These are phyloP conservation scores for Chrosomus eos DNA, from an alignment of 2,797 vertebrate species.

Conservation along the genomic window DNA sequence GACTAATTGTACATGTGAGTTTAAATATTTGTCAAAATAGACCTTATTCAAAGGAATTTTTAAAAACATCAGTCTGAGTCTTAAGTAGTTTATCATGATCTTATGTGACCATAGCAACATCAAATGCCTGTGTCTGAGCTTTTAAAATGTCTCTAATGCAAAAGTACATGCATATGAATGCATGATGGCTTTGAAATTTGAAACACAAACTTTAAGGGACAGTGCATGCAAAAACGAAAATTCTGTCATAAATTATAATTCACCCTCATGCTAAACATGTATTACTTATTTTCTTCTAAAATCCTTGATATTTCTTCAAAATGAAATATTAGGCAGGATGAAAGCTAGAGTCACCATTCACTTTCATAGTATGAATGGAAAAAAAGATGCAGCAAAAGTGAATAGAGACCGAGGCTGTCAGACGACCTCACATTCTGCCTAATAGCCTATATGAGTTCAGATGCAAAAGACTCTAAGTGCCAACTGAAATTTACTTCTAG, in stretches of 20 bases:
- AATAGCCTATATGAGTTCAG: too few species aligned
- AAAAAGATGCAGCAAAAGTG: neutral
- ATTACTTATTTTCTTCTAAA: neutral
- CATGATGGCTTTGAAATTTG: neutral
- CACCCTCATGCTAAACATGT: neutral
- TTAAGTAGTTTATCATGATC: neutral
- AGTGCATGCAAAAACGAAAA: neutral
- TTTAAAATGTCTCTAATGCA: neutral
- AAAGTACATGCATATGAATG: neutral
- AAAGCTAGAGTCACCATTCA: slow-evolving; percentile 10
- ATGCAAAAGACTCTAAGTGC: too few species aligned
- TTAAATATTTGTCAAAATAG: slow-evolving; percentile 12
- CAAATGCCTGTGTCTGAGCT: neutral
- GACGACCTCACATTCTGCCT: neutral
- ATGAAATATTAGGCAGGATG: neutral
- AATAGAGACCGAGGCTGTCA: neutral
- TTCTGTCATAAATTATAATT: neutral
- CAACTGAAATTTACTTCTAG: too few species aligned
- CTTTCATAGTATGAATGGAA: neutral
- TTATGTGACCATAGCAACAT: neutral
- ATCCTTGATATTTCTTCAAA: neutral
- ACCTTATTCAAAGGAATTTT: neutral
- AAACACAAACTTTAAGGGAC: neutral
- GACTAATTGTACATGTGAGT: neutral
- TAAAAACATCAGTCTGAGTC: neutral